Conservation (phyloP, 1,140 invertebrate genomes). For the Eumaeus atala region DNA sequence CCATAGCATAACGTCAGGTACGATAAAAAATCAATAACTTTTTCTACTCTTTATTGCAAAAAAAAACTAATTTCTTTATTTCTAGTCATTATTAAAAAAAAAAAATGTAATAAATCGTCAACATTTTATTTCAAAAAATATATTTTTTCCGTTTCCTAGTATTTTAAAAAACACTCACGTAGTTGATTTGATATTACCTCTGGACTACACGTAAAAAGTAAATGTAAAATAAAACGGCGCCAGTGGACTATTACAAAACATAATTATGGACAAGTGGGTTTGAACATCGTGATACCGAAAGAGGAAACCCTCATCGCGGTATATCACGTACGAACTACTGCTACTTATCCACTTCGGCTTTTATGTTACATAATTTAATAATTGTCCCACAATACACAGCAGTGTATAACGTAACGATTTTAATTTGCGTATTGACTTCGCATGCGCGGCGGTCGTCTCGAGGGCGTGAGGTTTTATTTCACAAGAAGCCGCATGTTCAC, state of each 20-base stretch:
- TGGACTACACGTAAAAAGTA: slow-evolving; percentile 23
- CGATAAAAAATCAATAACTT: no score
- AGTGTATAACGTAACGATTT: slow-evolving; percentile 23
- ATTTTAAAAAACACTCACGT: slow-evolving; percentile 3
- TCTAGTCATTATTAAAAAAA: no score
- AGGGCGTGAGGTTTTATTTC: slow-evolving; percentile 31
- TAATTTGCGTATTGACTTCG: slow-evolving; percentile 22
- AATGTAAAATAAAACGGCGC: slow-evolving; percentile 37
- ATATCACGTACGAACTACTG: no score
- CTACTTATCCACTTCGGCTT: no score
- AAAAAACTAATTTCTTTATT: no score
- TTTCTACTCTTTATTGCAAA: no score
- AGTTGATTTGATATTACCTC: slow-evolving; percentile 15
- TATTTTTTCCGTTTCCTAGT: not conserved
- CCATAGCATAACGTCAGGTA: no score
- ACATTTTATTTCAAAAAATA: not conserved
- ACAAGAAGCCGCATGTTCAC: slow-evolving; percentile 14
- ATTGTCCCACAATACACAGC: slow-evolving; percentile 10
- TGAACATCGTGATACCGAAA: slow-evolving; percentile 44
- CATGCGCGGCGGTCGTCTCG: slow-evolving; percentile 43
- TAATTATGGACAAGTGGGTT: slow-evolving; percentile 43
- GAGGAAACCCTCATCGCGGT: slow-evolving; percentile 25
- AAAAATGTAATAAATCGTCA: not conserved
- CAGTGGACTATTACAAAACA: slow-evolving; percentile 41
- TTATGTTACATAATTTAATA: no score